Evolutionary conservation across 2,888 invertebrate genomes (phyloP), one percentile per base, ranked within the genome.

Genomic region (Acronicta aceris): DNA sequence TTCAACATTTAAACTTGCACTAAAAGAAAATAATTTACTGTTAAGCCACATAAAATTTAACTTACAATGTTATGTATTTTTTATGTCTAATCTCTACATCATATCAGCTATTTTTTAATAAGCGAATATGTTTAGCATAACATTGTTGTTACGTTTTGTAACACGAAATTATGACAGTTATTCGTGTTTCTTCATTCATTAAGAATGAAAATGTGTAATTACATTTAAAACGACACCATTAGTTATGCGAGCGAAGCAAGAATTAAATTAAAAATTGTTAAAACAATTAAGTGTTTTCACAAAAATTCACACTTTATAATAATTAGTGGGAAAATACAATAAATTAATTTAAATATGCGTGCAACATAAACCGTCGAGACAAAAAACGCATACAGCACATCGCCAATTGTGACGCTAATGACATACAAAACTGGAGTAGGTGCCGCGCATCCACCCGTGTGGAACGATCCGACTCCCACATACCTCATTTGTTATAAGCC

Each of bases 401-500:
- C 51, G 71, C 71, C 61, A 62, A 76, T 68, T 62, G 74, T 74
- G 71, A 78, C 79, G 61, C n/a, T 76, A 78, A 78, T 78, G 71
- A 78, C 64, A 74, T 73, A 77, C 76, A 65, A 76, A 74, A 58
- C 73, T 73, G 70, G 78, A 13, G 71, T 63, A 60, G 74, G 56
- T 42, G 57, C 69, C 47, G 47, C 57, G 58, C 47, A 60, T 61
- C 76, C 89, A 88, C 71, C 90, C 85, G 88, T 84, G 91, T 87
- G 90, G 84, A 89, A 91, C 92, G 87, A 62, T 76, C 83, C 83
- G 74, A 84, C 90, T 89, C 88, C 90, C 92, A 89, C 91, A 88
- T 86, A 87, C 81, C 86, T 87, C 89, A 89, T 90, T 90, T 89
- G 88, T 89, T 90, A 91, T 89, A 87, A 88, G 88, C 87, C 86